These are phyloP conservation scores for Scomberomorus guttatus DNA, from an alignment of 2,797 vertebrate genomes.

Conservation along the genomic window DNA sequence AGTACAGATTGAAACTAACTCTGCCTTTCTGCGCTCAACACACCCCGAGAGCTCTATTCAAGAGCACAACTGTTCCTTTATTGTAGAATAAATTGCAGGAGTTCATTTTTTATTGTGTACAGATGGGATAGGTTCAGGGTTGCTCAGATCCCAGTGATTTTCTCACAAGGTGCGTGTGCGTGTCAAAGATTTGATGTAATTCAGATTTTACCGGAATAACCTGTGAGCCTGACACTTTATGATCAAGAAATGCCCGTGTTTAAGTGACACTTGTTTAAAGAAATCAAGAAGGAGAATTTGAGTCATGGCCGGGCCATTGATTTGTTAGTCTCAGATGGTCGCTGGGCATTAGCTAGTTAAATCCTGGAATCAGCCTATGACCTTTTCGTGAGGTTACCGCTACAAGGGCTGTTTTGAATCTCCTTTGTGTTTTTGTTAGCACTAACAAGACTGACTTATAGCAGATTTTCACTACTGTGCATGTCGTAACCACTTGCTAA, in stretches of 20 bases:
- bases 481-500: constrained; percentile 61
- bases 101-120: constrained; percentile 71
- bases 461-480: constrained; percentile 75
- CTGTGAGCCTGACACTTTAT: constrained; percentile 24
- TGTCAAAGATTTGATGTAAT: constrained; percentile 50
- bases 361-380: constrained; percentile 63
- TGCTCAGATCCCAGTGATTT: constrained; percentile 56
- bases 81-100: constrained; percentile 66
- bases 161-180: constrained; percentile 52
- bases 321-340: constrained; percentile 69
- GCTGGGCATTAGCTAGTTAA: constrained; percentile 57
- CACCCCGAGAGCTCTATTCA: constrained; percentile 70
- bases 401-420: constrained; percentile 72
- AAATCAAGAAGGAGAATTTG: constrained; percentile 14
- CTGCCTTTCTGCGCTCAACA: constrained; percentile 71
- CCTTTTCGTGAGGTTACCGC: constrained; percentile 72
- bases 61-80: constrained; percentile 72
- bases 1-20: constrained; percentile 81
- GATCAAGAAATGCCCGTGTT: constrained; percentile 18
- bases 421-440: constrained; percentile 73
- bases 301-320: constrained; percentile 43
- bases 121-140: constrained; percentile 65
- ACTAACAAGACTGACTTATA: constrained; percentile 79
- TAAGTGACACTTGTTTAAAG: constrained; percentile 38
- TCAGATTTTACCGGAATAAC: constrained; percentile 50